Evolutionary conservation across 2,113 vertebrate genomes (phyloP).

Genomic region (Clarias magur): DNA sequence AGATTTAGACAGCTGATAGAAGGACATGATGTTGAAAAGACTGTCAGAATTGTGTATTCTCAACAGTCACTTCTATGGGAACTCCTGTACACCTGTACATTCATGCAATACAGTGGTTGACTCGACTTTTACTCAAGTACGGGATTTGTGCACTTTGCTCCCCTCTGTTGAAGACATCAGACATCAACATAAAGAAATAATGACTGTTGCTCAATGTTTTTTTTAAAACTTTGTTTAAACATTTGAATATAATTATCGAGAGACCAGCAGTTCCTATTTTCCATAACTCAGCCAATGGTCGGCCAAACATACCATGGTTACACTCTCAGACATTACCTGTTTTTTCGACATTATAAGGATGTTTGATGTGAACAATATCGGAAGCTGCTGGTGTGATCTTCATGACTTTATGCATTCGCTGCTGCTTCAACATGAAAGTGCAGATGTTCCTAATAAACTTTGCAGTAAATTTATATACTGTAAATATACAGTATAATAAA

Average conservation of each 20-base stretch:
- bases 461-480: background rate
- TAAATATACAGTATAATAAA: background rate
- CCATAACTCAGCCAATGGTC: no score
- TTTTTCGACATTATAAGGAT: background rate
- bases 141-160: no score
- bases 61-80: background rate
- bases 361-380: background rate
- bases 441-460: background rate
- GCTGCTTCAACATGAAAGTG: background rate
- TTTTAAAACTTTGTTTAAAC: no score
- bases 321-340: no score
- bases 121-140: no score
- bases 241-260: no score
- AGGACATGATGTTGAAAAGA: slow-evolving; percentile 11
- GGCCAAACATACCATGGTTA: no score
- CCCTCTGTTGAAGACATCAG: no score
- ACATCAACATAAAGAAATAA: no score
- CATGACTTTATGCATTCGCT: background rate
- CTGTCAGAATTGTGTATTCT: background rate
- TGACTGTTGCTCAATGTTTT: no score
- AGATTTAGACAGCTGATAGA: slow-evolving; percentile 34
- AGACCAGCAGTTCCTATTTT: no score
- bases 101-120: no score
- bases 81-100: background rate
- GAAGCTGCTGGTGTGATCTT: background rate